Evolutionary conservation across 2,797 vertebrate species (phyloP), one percentile per base, ranked within the genome.

Genomic region (Euthynnus affinis): DNA sequence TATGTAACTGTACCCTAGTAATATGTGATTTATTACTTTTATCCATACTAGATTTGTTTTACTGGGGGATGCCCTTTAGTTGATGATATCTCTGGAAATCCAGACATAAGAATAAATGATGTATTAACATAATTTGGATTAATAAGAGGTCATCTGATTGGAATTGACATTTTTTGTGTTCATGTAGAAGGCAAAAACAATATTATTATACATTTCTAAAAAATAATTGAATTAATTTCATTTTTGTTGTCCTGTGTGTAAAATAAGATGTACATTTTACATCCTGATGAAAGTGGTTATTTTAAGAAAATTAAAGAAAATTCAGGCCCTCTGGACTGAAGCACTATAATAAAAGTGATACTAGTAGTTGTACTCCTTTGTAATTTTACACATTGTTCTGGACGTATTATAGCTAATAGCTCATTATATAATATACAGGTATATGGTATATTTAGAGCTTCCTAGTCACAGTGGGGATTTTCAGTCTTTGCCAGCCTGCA

Each of bases 221-320:
- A 49, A 49, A 8, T 49, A 42, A 34, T 12, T 17, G 6, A 17
- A 17, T 49, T 42, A 4, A 22, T 25, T 3, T 42, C 0, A 9
- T 62, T 62, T 40, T 42, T 68, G 5, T 17, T 34, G 25, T 15
- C 23, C 37, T 75, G 56, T 14, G 15, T 48, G 1, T 59, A 34
- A 5, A n/a, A 23, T 2, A 20, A 14, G 1, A 17, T 42, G 6
- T 9, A 67, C 1, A 5, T 61, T 37, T 48, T 62, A 2, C 4
- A 48, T 69, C 20, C 64, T 23, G 9, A 23, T 77, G 23, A 48
- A 27, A 12, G 29, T 12, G 40, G 18, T 70, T 8, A 56, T 63
- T 63, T 44, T 32, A 59, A 65, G 15, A 57, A 64, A 49, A 27
- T 29, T 60, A 25, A 40, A 60, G n/a, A n/a, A n/a, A n/a, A n/a